Evolutionary conservation across 2,888 invertebrate species (phyloP).

Genomic region (Tortrix viridana): DNA sequence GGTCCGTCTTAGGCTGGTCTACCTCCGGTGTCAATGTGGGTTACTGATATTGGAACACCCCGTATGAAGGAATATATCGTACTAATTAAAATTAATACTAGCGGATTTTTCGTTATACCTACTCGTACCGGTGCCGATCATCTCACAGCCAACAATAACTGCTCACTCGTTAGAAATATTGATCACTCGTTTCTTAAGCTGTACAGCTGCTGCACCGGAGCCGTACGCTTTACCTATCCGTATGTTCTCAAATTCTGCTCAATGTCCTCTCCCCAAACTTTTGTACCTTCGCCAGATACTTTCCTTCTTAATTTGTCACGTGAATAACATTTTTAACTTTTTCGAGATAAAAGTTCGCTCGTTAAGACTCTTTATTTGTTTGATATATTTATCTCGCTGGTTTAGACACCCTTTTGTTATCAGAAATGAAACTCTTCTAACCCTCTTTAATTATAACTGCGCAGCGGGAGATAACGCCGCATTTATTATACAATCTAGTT

Average conservation of each 20-base stretch:
- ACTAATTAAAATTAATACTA: too few relatives aligned
- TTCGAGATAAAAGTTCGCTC: slow-evolving; percentile 42
- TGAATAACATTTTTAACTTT: slow-evolving; percentile 41
- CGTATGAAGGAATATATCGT: too few relatives aligned
- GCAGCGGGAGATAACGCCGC: not conserved
- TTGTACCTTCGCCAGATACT: slow-evolving; percentile 34
- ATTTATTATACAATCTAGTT: not conserved
- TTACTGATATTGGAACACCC: too few relatives aligned
- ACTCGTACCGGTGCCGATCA: too few relatives aligned
- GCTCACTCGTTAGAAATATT: too few relatives aligned
- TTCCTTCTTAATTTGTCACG: slow-evolving; percentile 45
- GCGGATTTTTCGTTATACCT: too few relatives aligned
- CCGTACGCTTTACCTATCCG: not conserved
- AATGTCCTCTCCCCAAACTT: slow-evolving; percentile 31
- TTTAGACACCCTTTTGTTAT: slow-evolving; percentile 28
- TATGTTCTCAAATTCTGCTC: slow-evolving; percentile 21
- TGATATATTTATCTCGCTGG: slow-evolving; percentile 29
- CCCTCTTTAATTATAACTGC: not conserved
- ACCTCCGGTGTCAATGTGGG: too few relatives aligned
- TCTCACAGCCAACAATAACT: too few relatives aligned
- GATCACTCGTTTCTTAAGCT: too few relatives aligned
- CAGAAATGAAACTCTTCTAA: not conserved
- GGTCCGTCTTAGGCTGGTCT: too few relatives aligned
- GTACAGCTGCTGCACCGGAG: not conserved
- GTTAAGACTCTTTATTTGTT: slow-evolving; percentile 38